Conservation (phyloP, 2,797 vertebrate genomes). For the Betta splendens region DNA sequence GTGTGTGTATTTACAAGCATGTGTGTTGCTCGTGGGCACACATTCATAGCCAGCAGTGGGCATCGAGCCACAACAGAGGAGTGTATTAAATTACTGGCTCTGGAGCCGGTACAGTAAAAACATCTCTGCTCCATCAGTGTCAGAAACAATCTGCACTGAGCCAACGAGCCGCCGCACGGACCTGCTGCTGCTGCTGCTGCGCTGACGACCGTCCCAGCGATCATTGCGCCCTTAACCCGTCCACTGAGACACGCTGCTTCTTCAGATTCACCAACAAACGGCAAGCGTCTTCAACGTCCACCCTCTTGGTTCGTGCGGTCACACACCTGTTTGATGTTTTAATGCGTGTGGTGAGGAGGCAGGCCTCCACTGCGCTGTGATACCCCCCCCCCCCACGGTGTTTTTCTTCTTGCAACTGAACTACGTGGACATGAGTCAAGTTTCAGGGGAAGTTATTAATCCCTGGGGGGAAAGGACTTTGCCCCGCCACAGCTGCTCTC, state of each 20-base stretch:
- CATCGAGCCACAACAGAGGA: slow-evolving; percentile 42
- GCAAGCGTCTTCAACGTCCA: too few relatives aligned
- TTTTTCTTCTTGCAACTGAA: background rate
- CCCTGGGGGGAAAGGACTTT: too few relatives aligned
- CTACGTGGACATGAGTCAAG: too few relatives aligned
- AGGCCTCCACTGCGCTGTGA: background rate
- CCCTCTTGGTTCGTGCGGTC: too few relatives aligned
- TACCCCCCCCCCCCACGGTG: too few relatives aligned
- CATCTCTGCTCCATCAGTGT: slow-evolving; percentile 69
- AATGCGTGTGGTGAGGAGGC: background rate
- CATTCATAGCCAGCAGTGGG: slow-evolving; percentile 28
- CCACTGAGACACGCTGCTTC: too few relatives aligned
- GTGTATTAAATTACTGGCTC: slow-evolving; percentile 58
- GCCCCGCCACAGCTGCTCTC: too few relatives aligned
- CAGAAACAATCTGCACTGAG: slow-evolving; percentile 66
- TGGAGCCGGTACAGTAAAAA: slow-evolving; percentile 72
- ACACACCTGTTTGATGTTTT: background rate
- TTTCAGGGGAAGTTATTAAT: too few relatives aligned
- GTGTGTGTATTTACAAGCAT: background rate
- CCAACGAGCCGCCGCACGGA: slow-evolving; percentile 60
- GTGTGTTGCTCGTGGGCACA: background rate
- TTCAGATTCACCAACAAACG: too few relatives aligned
- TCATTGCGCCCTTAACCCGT: too few relatives aligned
- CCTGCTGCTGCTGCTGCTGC: slow-evolving; percentile 34
- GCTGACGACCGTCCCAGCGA: too few relatives aligned